Percentiles rank a stretch among this genome's conserved stretches.
phyloP scores from a whole-genome alignment of 2,797 vertebrate species.

The Serranus cabrilla region DNA sequence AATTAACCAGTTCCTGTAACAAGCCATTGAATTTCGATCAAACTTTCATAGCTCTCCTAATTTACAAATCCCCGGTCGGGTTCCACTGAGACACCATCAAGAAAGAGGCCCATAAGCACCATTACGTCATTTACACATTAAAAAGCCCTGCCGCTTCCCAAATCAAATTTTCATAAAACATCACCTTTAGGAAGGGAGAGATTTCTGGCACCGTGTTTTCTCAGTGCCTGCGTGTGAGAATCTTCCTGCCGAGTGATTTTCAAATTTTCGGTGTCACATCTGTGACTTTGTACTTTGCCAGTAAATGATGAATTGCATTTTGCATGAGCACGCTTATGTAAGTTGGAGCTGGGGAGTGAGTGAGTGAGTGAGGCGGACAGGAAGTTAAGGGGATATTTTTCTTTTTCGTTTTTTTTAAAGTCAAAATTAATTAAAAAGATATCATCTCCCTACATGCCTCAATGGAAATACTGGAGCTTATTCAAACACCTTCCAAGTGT shows the following conservation, averaged over 20 bases:
- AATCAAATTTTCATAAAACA: conserved; percentile 70
- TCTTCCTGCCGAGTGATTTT: conserved; percentile 67
- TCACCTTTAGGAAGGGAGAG: conserved; percentile 63
- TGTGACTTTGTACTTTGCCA: conserved; percentile 71
- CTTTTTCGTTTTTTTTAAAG: neutral
- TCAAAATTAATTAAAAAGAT: conserved; percentile 74
- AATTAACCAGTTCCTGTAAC: conserved; percentile 67
- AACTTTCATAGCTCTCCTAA: conserved; percentile 66
- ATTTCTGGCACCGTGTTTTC: conserved; percentile 52
- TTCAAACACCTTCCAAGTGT: conserved; percentile 59
- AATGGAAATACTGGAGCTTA: conserved; percentile 48
- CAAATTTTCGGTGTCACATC: conserved; percentile 65
- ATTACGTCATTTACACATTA: conserved; percentile 61
- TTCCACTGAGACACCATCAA: conserved; percentile 34
- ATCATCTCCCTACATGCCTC: conserved; percentile 63
- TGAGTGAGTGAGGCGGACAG: conserved; percentile 28
- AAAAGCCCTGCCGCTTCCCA: conserved; percentile 39
- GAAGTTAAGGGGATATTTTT: conserved; percentile 49
- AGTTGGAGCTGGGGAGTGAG: conserved; percentile 29
- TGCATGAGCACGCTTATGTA: conserved; percentile 60
- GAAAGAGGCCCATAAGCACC: conserved; percentile 39
- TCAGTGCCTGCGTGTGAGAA: conserved; percentile 36
- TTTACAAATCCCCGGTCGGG: conserved; percentile 65
- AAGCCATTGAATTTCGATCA: conserved; percentile 70
- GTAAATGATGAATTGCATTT: conserved; percentile 68